Evolutionary conservation across 2,888 invertebrate species (phyloP).

Genomic region (Heliconius erato): DNA sequence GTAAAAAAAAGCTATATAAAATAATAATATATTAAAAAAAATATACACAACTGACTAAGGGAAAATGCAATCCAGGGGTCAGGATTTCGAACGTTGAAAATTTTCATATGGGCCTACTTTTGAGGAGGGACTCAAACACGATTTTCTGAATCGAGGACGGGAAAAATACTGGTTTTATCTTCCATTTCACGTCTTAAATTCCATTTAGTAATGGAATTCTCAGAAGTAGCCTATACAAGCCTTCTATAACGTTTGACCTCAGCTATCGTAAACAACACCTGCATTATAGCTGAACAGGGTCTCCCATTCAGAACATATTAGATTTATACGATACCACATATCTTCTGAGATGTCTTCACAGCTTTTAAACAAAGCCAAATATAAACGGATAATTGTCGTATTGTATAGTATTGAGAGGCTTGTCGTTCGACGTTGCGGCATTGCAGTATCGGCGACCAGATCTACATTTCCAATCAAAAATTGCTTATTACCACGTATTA

Average conservation of each 20-base stretch:
- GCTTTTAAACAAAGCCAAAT: conserved; percentile 39
- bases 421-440: conserved; percentile 52
- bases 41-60: too few species aligned
- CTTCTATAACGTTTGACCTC: neutral
- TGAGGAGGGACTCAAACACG: too few species aligned
- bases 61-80: too few species aligned
- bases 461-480: conserved; percentile 22
- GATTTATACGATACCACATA: conserved; percentile 17
- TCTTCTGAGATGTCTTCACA: conserved; percentile 22
- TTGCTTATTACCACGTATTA: neutral
- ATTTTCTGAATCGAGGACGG: too few species aligned
- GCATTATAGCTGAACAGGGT: neutral
- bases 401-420: conserved; percentile 60
- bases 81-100: too few species aligned
- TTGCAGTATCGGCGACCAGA: conserved; percentile 49
- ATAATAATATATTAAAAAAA: too few species aligned
- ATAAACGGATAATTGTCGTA: conserved; percentile 58
- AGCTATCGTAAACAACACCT: neutral
- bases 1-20: too few species aligned
- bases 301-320: conserved; percentile 4
- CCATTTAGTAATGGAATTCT: too few species aligned
- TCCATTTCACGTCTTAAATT: neutral
- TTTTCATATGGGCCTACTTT: too few species aligned
- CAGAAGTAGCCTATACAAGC: neutral
- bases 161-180: neutral